Conservation (phyloP, 2,888 invertebrate species). For the Coenonympha arcania region DNA sequence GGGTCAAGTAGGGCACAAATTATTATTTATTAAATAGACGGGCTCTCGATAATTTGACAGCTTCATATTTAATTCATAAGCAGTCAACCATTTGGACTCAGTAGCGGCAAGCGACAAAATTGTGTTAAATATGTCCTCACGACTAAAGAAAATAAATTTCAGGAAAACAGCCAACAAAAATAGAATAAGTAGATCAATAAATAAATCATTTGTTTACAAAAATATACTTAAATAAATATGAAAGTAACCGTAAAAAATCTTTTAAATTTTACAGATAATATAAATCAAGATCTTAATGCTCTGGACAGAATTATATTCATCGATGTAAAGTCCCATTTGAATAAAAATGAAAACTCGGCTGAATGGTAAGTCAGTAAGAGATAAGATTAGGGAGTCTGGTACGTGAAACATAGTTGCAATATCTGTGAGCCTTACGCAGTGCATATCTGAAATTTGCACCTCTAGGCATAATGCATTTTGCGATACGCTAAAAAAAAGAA, state of each 20-base stretch:
- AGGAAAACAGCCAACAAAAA: background rate
- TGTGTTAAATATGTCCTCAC: background rate
- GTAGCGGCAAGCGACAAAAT: background rate
- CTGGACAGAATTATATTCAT: background rate
- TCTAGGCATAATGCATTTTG: no score
- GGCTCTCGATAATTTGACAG: background rate
- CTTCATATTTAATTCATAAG: background rate
- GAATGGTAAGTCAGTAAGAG: background rate
- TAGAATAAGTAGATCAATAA: background rate
- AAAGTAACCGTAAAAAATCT: no score
- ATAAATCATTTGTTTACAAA: no score
- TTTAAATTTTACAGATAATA: no score
- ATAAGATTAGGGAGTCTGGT: background rate
- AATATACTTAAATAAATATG: no score
- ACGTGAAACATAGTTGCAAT: background rate
- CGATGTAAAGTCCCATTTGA: background rate
- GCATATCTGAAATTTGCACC: no score
- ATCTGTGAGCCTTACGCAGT: no score
- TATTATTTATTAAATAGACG: background rate
- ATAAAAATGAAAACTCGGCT: background rate
- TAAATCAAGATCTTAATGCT: background rate
- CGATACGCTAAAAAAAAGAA: no score
- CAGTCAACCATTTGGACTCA: background rate
- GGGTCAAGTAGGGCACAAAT: background rate
- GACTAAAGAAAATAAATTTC: slow-evolving; percentile 1